phyloP scores from a whole-genome alignment of 2,797 vertebrate species.

The Acanthurus leucopareius region DNA sequence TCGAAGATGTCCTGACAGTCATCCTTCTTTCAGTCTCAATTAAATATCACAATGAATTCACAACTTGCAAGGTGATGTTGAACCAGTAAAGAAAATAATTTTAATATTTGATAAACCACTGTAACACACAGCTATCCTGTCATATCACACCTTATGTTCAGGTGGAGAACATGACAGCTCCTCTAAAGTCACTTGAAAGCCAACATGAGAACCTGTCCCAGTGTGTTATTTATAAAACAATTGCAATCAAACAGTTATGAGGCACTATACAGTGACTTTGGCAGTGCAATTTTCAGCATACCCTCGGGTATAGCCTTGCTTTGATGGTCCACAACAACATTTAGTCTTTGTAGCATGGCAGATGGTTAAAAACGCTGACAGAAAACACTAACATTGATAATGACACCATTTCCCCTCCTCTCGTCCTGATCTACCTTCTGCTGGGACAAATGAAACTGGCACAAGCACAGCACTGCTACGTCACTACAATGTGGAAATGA shows the following conservation, averaged over 20 bases:
- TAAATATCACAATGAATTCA: constrained; percentile 31
- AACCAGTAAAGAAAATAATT: constrained; percentile 84
- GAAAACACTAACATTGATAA: constrained; percentile 49
- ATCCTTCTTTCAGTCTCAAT: neutral
- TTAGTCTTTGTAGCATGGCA: constrained; percentile 49
- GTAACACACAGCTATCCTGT: constrained; percentile 62
- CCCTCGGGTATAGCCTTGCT: constrained; percentile 62
- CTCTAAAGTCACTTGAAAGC: constrained; percentile 46
- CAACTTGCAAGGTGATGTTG: constrained; percentile 52
- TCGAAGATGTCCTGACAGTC: neutral
- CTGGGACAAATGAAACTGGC: constrained; percentile 58
- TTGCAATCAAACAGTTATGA: constrained; percentile 58
- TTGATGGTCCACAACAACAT: constrained; percentile 64
- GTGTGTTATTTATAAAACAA: constrained; percentile 53
- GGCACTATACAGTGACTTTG: constrained; percentile 79
- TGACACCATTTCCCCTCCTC: constrained; percentile 14
- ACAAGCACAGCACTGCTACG: constrained; percentile 74
- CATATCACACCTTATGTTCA: constrained; percentile 41
- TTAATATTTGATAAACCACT: constrained; percentile 73
- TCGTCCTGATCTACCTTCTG: constrained; percentile 19
- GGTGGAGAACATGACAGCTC: constrained; percentile 47
- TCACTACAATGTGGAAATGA: constrained; percentile 78
- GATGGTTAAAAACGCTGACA: constrained; percentile 45
- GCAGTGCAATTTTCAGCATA: constrained; percentile 69
- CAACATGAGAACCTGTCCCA: constrained; percentile 39